These are phyloP conservation scores for Toxotes chatareus DNA, from an alignment of 2,113 vertebrate genomes.

Conservation along the genomic window DNA sequence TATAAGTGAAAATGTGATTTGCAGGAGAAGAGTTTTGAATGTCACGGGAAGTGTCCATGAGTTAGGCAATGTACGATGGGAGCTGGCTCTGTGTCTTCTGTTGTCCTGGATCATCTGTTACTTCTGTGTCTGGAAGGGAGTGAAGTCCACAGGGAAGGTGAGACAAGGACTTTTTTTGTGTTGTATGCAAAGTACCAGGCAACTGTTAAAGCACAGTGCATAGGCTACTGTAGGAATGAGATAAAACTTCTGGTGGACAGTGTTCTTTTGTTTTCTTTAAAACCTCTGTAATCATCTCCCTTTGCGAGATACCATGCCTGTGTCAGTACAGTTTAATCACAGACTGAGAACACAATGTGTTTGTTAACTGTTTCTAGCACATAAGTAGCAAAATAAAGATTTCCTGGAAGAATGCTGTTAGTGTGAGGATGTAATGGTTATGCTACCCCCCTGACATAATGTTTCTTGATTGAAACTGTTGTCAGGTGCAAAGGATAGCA, in stretches of 20 bases:
- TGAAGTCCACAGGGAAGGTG: slow-evolving; percentile 90
- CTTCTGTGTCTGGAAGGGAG: slow-evolving; percentile 91
- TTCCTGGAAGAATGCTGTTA: neutral
- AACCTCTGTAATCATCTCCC: neutral
- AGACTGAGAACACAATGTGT: neutral
- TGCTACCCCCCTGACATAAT: neutral
- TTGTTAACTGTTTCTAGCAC: neutral
- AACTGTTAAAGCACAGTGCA: neutral
- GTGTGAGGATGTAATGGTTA: neutral
- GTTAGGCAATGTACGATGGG: slow-evolving; percentile 87
- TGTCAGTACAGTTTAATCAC: neutral
- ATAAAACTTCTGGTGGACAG: neutral
- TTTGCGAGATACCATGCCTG: neutral
- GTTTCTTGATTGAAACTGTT: too few relatives aligned
- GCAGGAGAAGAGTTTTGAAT: slow-evolving; percentile 84
- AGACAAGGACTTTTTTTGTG: neutral
- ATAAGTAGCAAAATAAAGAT: neutral
- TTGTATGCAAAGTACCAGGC: neutral
- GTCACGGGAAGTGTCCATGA: slow-evolving; percentile 87
- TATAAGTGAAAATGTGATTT: slow-evolving; percentile 33
- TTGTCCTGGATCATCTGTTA: slow-evolving; percentile 89
- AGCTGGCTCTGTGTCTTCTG: slow-evolving; percentile 87
- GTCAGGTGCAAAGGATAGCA: too few relatives aligned
- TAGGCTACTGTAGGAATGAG: too few relatives aligned
- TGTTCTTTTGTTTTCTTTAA: neutral